Evolutionary conservation across 1,140 invertebrate species (phyloP).

Genomic region (Anagrus nilaparvatae): DNA sequence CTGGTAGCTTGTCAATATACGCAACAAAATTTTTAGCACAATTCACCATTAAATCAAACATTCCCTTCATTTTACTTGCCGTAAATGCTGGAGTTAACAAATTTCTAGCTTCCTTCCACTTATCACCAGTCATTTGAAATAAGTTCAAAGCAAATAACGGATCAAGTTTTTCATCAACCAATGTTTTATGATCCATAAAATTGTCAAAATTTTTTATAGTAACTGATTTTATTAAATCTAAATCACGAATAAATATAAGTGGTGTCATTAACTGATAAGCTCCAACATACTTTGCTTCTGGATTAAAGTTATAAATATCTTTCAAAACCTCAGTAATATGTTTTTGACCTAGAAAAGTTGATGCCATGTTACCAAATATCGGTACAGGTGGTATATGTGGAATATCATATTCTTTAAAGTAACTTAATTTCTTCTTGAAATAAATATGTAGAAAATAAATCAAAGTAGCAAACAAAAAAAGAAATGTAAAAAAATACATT

Average conservation of each 20-base stretch:
- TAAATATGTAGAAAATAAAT: no score
- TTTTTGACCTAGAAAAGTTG: neutral
- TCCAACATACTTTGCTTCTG: conserved; percentile 22
- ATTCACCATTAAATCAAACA: conserved; percentile 26
- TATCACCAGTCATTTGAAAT: conserved; percentile 25
- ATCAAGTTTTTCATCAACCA: conserved; percentile 24
- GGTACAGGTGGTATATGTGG: no score
- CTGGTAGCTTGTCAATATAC: conserved; percentile 20
- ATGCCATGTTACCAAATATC: no score
- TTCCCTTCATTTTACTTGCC: conserved; percentile 31
- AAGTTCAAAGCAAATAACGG: conserved; percentile 28
- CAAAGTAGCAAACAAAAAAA: no score
- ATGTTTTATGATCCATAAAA: conserved; percentile 32
- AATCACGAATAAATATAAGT: conserved; percentile 30
- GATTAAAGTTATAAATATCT: conserved; percentile 11
- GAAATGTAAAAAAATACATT: no score
- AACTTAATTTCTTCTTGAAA: no score
- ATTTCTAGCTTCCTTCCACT: conserved; percentile 33
- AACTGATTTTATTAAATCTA: conserved; percentile 36
- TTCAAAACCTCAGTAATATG: neutral
- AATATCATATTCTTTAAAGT: no score
- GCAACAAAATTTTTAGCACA: conserved; percentile 23
- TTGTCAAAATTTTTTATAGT: conserved; percentile 37
- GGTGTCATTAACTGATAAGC: conserved; percentile 17
- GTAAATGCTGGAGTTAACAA: conserved; percentile 36